Evolutionary conservation across 2,797 vertebrate species (phyloP).

Genomic region (Peromyscus eremicus): DNA sequence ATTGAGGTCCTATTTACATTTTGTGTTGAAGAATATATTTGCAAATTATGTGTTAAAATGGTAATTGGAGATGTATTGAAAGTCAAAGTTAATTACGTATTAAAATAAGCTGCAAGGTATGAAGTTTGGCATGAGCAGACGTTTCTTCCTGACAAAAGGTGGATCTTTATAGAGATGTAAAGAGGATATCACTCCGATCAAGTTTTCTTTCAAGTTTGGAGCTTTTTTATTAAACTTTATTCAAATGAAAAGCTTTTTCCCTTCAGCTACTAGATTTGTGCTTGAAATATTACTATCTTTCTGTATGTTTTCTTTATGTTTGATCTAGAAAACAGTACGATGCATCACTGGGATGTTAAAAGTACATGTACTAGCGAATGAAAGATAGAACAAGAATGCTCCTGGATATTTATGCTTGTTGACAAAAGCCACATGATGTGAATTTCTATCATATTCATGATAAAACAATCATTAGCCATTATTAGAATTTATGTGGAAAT

Average conservation of each 20-base stretch:
- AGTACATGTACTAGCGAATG: slow-evolving; percentile 69
- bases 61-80: slow-evolving; percentile 44
- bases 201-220: slow-evolving; percentile 71
- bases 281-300: slow-evolving; percentile 77
- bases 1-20: slow-evolving; percentile 54
- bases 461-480: slow-evolving; percentile 79
- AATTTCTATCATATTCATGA: slow-evolving; percentile 75
- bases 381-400: slow-evolving; percentile 33
- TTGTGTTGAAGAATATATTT: slow-evolving; percentile 43
- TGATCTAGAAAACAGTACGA: slow-evolving; percentile 66
- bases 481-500: slow-evolving; percentile 83
- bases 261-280: slow-evolving; percentile 70
- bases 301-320: slow-evolving; percentile 67
- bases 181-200: slow-evolving; percentile 42
- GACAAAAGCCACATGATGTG: slow-evolving; percentile 69
- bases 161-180: slow-evolving; percentile 36
- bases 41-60: slow-evolving; percentile 36
- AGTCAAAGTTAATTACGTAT: slow-evolving; percentile 49
- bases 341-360: slow-evolving; percentile 70
- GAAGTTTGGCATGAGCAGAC: slow-evolving; percentile 54
- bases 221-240: slow-evolving; percentile 72
- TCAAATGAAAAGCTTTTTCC: slow-evolving; percentile 75
- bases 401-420: slow-evolving; percentile 75
- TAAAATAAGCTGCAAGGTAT: slow-evolving; percentile 48
- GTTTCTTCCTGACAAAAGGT: slow-evolving; percentile 58